Conservation (phyloP, 2,797 vertebrate genomes). For the Thalassophryne amazonica region DNA sequence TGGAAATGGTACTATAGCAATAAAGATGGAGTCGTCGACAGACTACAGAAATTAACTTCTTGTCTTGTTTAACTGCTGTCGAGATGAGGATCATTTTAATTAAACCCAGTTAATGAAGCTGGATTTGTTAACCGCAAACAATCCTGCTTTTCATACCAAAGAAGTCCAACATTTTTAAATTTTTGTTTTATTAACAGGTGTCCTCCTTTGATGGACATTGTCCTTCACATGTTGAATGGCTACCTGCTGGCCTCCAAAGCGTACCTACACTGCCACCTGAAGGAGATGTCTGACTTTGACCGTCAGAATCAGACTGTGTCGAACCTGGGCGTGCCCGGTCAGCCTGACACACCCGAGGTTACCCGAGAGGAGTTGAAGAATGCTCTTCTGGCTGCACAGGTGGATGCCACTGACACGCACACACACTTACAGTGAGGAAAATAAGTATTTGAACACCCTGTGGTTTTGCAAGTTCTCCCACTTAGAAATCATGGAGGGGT, state of each 20-base stretch:
- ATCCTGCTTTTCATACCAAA: neutral
- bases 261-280: constrained; percentile 92
- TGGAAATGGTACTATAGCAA: too few species aligned
- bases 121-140: neutral
- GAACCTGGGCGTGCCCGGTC: constrained; percentile 80
- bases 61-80: too few species aligned
- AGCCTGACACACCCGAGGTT: constrained; percentile 90
- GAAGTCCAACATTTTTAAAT: neutral
- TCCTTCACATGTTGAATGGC: constrained; percentile 95
- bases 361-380: constrained; percentile 97
- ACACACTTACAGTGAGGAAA: too few species aligned
- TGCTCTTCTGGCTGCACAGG: constrained; percentile 94
- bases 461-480: too few species aligned
- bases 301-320: constrained; percentile 85
- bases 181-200: constrained; percentile 72
- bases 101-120: too few species aligned
- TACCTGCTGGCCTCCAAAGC: constrained; percentile 97
- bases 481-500: too few species aligned
- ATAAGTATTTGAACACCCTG: too few species aligned
- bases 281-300: constrained; percentile 95
- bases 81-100: too few species aligned
- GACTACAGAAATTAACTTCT: too few species aligned
- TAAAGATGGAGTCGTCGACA: too few species aligned
- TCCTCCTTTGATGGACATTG: constrained; percentile 94
- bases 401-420: constrained; percentile 35